These are phyloP conservation scores for Coturnix japonica DNA, from an alignment of 2,113 vertebrate genomes.

Conservation along the genomic window DNA sequence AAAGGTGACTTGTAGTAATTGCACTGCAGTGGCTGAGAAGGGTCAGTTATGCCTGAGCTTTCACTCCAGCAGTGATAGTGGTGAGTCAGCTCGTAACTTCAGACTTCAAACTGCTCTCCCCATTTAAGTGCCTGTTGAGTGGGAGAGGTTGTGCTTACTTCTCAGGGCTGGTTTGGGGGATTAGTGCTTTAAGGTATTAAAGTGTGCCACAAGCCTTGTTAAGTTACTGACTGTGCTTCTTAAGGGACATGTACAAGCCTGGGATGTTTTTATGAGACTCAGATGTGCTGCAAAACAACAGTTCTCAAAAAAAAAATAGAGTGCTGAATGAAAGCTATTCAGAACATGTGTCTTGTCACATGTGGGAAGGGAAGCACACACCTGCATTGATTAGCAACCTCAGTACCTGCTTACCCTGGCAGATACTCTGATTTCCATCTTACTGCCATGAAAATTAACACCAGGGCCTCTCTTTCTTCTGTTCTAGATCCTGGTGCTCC, in stretches of 20 bases:
- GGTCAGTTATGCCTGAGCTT: slow-evolving; percentile 5
- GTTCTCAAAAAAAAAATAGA: not conserved
- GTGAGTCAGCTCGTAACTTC: slow-evolving; percentile 35
- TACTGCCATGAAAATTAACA: slow-evolving; percentile 14
- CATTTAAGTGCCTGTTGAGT: not conserved
- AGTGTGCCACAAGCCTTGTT: not conserved
- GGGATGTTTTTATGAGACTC: not conserved
- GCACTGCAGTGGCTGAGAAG: not conserved
- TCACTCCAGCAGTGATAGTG: not conserved
- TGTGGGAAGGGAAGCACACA: not conserved
- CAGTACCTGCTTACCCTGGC: not conserved
- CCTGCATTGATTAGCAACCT: not conserved
- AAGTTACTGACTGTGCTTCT: slow-evolving; percentile 12
- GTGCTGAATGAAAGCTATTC: accelerated
- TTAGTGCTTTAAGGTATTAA: not conserved
- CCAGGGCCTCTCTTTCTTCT: slow-evolving; percentile 55
- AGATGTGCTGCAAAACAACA: not conserved
- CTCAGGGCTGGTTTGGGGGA: not conserved
- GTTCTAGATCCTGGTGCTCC: slow-evolving; percentile 90
- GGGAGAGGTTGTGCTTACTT: not conserved
- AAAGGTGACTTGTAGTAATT: slow-evolving; percentile 1
- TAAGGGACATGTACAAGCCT: not conserved
- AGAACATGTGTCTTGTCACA: not conserved
- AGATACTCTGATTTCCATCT: not conserved
- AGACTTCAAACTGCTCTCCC: not conserved